These are phyloP conservation scores for Druceiella hillmani DNA, from an alignment of 2,888 invertebrate species.

Conservation along the genomic window DNA sequence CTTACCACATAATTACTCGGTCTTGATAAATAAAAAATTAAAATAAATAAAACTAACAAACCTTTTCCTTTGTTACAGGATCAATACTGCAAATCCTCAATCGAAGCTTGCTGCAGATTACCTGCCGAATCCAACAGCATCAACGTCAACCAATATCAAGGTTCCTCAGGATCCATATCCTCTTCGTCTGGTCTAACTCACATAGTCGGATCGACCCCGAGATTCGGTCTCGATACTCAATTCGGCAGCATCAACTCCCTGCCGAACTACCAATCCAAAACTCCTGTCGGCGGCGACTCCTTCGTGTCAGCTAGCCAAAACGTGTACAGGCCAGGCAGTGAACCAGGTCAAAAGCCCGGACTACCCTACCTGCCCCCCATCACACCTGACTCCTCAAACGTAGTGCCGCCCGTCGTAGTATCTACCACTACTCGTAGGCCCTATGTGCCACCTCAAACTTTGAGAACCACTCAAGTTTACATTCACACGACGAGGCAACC, in stretches of 20 bases:
- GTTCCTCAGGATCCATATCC: slow-evolving; percentile 13
- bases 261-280: slow-evolving; percentile 35
- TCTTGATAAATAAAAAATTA: slow-evolving; percentile 2
- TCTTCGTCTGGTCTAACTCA: slow-evolving; percentile 21
- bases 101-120: slow-evolving; percentile 47
- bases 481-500: slow-evolving; percentile 29
- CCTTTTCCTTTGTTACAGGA: slow-evolving; percentile 46
- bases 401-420: slow-evolving; percentile 32
- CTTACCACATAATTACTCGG: too few relatives aligned
- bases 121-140: slow-evolving; percentile 4
- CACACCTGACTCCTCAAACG: slow-evolving; percentile 31
- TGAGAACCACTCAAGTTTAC: slow-evolving; percentile 24
- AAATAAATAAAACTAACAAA: not conserved
- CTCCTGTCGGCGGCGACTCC: slow-evolving; percentile 29
- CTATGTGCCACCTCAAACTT: slow-evolving; percentile 21
- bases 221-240: slow-evolving; percentile 30
- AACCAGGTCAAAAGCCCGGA: slow-evolving; percentile 38
- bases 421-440: slow-evolving; percentile 25
- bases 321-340: slow-evolving; percentile 35
- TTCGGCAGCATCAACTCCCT: slow-evolving; percentile 33
- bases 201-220: slow-evolving; percentile 21
- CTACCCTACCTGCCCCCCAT: slow-evolving; percentile 46
- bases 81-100: slow-evolving; percentile 42
- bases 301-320: slow-evolving; percentile 38
- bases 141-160: slow-evolving; percentile 17